phyloP scores from a whole-genome alignment of 1,140 invertebrate species.

The Ostrea denselamellosa region DNA sequence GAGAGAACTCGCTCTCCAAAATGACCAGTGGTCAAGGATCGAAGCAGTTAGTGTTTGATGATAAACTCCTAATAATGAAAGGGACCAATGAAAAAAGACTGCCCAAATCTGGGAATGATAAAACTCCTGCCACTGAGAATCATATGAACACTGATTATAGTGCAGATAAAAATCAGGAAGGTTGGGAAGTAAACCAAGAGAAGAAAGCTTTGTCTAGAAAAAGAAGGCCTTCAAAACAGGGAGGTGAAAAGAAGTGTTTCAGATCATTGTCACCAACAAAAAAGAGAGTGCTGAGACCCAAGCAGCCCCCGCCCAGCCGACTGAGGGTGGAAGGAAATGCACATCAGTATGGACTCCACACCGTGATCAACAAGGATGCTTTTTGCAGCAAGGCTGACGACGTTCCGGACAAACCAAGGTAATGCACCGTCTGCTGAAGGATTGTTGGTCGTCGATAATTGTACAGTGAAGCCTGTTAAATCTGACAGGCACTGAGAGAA shows the following conservation, averaged over 20 bases:
- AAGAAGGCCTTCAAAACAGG: background rate
- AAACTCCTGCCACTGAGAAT: background rate
- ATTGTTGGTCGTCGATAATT: too few relatives aligned
- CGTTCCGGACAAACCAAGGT: conserved; percentile 69
- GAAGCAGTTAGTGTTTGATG: background rate
- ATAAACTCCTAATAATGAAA: background rate
- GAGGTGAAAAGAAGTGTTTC: background rate
- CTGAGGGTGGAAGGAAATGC: conserved; percentile 53
- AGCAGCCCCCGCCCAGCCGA: conserved; percentile 56
- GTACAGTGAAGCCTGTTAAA: too few relatives aligned
- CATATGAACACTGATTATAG: background rate
- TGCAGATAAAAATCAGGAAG: background rate
- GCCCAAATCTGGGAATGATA: background rate
- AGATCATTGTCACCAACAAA: background rate
- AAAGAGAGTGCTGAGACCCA: conserved; percentile 48
- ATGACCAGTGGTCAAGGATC: background rate
- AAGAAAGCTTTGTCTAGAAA: background rate
- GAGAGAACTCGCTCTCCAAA: background rate
- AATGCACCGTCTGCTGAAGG: background rate
- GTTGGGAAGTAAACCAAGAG: background rate
- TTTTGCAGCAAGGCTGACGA: conserved; percentile 70
- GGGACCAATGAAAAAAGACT: background rate
- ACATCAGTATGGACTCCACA: conserved; percentile 54
- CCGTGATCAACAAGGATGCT: conserved; percentile 56
- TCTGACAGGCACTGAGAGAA: too few relatives aligned